Evolutionary conservation across 1,140 invertebrate genomes (phyloP).

Genomic region (Drosophila orena): DNA sequence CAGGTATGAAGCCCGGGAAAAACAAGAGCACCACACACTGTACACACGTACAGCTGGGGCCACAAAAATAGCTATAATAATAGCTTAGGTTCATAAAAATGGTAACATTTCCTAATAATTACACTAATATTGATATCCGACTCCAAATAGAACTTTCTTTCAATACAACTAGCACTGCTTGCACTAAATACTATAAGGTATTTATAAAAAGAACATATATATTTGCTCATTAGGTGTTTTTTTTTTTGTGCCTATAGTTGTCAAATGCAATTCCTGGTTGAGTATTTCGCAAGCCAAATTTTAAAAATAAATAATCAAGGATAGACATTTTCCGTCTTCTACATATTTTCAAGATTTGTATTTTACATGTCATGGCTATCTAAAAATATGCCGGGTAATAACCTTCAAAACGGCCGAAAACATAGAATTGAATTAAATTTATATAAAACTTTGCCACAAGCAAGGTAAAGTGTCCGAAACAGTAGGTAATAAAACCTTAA

Average conservation of each 20-base stretch:
- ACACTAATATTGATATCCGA: too few species aligned
- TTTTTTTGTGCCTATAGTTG: too few species aligned
- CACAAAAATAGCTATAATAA: constrained; percentile 1
- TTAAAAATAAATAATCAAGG: too few species aligned
- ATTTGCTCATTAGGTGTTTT: too few species aligned
- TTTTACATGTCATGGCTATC: not conserved
- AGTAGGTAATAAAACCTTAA: not conserved
- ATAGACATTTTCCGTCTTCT: not conserved
- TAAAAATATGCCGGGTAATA: not conserved
- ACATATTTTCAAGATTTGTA: not conserved
- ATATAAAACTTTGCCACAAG: not conserved
- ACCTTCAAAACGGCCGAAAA: not conserved
- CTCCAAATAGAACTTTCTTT: too few species aligned
- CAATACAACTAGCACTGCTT: too few species aligned
- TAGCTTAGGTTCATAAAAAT: not conserved
- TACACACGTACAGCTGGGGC: constrained; percentile 4
- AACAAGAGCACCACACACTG: constrained; percentile 53
- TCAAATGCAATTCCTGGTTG: too few species aligned
- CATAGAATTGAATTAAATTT: not conserved
- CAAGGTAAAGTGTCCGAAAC: not conserved
- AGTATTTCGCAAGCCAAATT: too few species aligned
- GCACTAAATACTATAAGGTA: too few species aligned
- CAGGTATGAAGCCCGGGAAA: constrained; percentile 64
- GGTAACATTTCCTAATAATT: too few species aligned
- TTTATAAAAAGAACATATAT: too few species aligned